These are phyloP conservation scores for Planiliza haematocheilus DNA, from an alignment of 2,113 vertebrate genomes.

Conservation along the genomic window DNA sequence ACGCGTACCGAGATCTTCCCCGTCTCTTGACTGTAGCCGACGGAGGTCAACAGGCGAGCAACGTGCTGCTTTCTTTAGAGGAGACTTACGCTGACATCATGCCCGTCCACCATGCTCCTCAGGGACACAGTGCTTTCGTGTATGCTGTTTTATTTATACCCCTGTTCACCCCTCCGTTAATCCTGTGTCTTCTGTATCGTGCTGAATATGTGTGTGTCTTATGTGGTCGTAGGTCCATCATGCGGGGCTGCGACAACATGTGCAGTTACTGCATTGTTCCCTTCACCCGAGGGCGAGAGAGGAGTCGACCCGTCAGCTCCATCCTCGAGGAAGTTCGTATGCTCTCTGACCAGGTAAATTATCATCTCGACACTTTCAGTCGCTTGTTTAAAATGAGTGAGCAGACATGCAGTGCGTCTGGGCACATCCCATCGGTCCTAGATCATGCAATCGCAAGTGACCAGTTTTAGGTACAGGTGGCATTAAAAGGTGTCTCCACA, in stretches of 20 bases:
- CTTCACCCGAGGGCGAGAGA: constrained; percentile 94
- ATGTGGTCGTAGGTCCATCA: constrained; percentile 88
- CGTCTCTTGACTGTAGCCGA: constrained; percentile 87
- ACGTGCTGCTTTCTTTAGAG: constrained; percentile 93
- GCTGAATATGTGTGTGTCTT: background rate
- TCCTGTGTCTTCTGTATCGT: fast-evolving
- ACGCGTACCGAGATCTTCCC: constrained; percentile 94
- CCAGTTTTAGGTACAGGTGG: too few species aligned
- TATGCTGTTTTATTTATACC: constrained; percentile 61
- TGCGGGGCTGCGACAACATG: constrained; percentile 99
- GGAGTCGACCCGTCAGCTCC: constrained; percentile 92
- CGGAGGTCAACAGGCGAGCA: constrained; percentile 91
- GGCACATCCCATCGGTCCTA: too few species aligned
- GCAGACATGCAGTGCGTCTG: too few species aligned
- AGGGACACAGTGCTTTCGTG: constrained; percentile 90
- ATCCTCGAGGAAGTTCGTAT: constrained; percentile 91
- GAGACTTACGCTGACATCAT: constrained; percentile 97
- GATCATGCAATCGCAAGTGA: too few species aligned
- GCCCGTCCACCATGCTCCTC: constrained; percentile 87
- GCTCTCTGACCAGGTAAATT: constrained; percentile 90
- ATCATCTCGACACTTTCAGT: background rate
- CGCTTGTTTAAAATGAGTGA: too few species aligned
- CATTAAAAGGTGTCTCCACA: too few species aligned
- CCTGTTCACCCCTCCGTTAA: background rate
- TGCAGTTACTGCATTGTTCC: constrained; percentile 98